phyloP scores from a whole-genome alignment of 2,888 invertebrate species.

The Mesorhabditis belari region DNA sequence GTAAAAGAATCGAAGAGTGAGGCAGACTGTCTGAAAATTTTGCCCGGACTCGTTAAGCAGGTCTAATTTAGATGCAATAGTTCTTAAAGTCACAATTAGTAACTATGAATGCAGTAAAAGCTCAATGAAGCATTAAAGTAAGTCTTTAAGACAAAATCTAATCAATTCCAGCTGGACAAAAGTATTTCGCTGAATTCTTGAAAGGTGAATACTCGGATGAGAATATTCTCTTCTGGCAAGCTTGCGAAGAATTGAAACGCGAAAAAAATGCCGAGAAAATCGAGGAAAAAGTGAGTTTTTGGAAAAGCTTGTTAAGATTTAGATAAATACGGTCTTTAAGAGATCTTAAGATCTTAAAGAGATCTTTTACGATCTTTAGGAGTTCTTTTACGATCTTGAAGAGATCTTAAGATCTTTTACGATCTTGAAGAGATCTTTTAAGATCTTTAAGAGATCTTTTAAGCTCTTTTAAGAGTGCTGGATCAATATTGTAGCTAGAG shows the following conservation, averaged over 20 bases:
- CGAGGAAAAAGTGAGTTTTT: conserved; percentile 69
- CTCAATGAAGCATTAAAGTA: too few relatives aligned
- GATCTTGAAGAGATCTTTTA: too few relatives aligned
- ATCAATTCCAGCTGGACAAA: conserved; percentile 60
- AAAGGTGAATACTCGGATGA: conserved; percentile 51
- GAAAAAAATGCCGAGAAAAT: conserved; percentile 84
- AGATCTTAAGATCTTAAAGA: not conserved
- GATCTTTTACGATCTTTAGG: not conserved
- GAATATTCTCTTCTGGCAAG: conserved; percentile 51
- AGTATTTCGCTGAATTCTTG: conserved; percentile 50
- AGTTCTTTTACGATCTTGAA: too few relatives aligned
- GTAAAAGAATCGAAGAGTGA: too few relatives aligned
- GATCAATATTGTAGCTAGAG: too few relatives aligned
- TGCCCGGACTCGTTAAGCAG: not conserved
- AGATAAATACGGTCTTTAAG: not conserved
- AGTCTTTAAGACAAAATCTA: not conserved
- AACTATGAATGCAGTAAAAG: too few relatives aligned
- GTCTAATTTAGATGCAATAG: too few relatives aligned
- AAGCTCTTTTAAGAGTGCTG: too few relatives aligned
- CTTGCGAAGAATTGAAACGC: conserved; percentile 60
- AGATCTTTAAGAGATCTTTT: too few relatives aligned
- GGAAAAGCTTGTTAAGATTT: not conserved
- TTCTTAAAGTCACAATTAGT: not conserved
- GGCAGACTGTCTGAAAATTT: not conserved
- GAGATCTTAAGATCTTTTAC: too few relatives aligned